phyloP scores from a whole-genome alignment of 1,140 invertebrate species.

The Spodoptera frugiperda region DNA sequence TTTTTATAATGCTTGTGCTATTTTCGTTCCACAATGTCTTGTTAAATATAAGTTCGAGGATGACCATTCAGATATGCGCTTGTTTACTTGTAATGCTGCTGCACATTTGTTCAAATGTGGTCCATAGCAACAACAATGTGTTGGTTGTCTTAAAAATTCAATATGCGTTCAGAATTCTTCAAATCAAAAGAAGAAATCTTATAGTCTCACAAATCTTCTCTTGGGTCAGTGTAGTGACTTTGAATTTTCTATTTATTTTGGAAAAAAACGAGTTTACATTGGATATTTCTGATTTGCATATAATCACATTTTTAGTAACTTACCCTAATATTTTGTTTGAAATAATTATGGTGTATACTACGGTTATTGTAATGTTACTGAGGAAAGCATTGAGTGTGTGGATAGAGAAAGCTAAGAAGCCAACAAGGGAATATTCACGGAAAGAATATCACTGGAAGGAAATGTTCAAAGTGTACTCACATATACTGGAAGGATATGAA shows the following conservation, averaged over 20 bases:
- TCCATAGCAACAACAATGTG: neutral
- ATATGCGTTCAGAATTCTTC: neutral
- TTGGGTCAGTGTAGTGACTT: neutral
- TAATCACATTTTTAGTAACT: neutral
- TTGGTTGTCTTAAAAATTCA: neutral
- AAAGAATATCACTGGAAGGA: neutral
- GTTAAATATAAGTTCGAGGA: no score
- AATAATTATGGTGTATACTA: neutral
- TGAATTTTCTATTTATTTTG: neutral
- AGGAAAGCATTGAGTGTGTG: neutral
- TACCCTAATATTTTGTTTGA: neutral
- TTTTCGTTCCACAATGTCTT: no score
- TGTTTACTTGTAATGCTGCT: no score
- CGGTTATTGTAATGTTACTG: neutral
- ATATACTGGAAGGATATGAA: constrained; percentile 3
- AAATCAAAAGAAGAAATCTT: neutral
- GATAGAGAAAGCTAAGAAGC: neutral
- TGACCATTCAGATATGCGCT: no score
- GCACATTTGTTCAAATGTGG: neutral
- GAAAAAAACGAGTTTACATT: neutral
- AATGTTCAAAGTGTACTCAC: neutral
- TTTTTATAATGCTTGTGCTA: neutral
- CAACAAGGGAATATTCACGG: neutral
- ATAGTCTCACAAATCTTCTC: neutral
- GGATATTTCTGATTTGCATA: neutral